A percentile compares a stretch with the other conserved stretches of the same genome.
Conservation (phyloP, 1,140 invertebrate genomes). For the Bathynomus jamesi region DNA sequence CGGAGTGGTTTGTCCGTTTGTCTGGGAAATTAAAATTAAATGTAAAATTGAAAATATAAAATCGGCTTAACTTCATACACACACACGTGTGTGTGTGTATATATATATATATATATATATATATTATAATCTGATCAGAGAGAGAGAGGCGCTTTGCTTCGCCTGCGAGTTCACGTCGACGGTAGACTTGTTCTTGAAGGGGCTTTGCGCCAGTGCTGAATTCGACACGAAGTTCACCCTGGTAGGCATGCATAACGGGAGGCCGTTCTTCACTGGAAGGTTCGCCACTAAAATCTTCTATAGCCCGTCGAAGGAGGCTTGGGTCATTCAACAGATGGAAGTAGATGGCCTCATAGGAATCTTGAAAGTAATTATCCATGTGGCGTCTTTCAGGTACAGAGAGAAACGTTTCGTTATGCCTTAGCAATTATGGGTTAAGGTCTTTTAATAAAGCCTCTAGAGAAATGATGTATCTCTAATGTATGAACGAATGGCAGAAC, state of each 20-base stretch:
- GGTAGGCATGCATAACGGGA: neutral
- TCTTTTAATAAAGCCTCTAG: too few species aligned
- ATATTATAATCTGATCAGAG: neutral
- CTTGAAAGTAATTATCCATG: neutral
- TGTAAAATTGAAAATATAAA: too few species aligned
- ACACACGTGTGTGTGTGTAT: neutral
- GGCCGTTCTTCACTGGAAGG: neutral
- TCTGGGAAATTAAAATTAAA: too few species aligned
- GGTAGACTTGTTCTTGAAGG: neutral
- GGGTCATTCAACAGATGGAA: neutral
- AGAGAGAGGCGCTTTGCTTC: neutral
- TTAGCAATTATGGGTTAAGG: too few species aligned
- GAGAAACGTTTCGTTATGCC: too few species aligned
- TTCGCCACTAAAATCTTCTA: neutral
- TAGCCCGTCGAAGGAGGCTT: neutral
- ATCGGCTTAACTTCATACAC: too few species aligned
- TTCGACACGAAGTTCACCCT: neutral
- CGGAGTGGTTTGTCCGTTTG: too few species aligned
- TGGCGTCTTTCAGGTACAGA: too few species aligned
- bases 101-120: constrained; percentile 3
- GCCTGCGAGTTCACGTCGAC: neutral
- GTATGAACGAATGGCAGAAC: too few species aligned
- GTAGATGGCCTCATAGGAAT: neutral
- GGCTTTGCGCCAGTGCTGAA: neutral
- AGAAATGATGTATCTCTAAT: too few species aligned